Evolutionary conservation across 1,140 invertebrate species (phyloP).

Genomic region (Cheumatopsyche charites): DNA sequence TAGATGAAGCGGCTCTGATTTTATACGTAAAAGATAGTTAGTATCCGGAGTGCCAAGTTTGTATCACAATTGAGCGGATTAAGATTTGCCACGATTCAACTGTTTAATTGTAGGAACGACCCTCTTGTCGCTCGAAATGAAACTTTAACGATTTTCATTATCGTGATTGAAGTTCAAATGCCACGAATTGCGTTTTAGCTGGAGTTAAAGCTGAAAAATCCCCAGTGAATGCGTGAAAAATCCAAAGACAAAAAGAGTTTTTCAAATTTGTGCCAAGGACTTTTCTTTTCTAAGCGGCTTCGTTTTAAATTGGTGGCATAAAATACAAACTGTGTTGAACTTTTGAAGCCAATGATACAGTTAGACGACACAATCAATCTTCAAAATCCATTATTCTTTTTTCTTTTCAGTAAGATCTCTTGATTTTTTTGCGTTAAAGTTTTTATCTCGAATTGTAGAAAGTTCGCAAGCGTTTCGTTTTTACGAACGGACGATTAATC

Average conservation of each 20-base stretch:
- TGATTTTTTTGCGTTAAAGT: background rate
- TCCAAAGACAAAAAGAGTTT: too few relatives aligned
- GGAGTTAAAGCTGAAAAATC: too few relatives aligned
- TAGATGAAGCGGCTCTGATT: too few relatives aligned
- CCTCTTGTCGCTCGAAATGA: constrained; percentile 6
- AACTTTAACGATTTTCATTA: background rate
- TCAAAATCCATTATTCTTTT: background rate
- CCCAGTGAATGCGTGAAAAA: too few relatives aligned
- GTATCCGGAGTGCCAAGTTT: constrained; percentile 8
- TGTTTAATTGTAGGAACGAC: constrained; percentile 16
- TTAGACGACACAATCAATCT: background rate
- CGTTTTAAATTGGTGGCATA: too few relatives aligned
- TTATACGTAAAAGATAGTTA: background rate
- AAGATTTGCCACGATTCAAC: background rate
- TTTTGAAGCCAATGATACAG: too few relatives aligned
- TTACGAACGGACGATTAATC: constrained; percentile 18
- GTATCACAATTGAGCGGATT: constrained; percentile 23
- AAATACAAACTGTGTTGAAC: too few relatives aligned
- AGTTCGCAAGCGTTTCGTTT: background rate
- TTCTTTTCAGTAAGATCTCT: background rate
- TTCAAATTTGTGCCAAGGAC: too few relatives aligned
- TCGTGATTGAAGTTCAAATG: background rate
- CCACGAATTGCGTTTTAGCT: background rate
- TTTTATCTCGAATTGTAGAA: background rate
- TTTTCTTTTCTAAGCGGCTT: too few relatives aligned